phyloP scores from a whole-genome alignment of 2,888 invertebrate genomes.

The Cheilosia pagana region DNA sequence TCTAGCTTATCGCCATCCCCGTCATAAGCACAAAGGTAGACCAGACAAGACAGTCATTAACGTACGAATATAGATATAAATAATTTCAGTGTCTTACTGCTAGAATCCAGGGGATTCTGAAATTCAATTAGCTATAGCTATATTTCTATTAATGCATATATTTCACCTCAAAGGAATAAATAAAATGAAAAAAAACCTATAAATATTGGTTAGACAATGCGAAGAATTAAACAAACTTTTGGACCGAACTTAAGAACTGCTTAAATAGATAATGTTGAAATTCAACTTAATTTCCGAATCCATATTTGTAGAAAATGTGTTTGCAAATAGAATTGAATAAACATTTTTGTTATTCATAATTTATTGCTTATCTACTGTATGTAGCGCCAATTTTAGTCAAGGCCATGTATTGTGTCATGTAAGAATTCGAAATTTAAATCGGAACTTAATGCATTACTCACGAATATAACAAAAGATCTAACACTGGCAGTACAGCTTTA shows the following conservation, averaged over 20 bases:
- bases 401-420: constrained; percentile 24
- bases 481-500: not conserved
- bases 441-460: constrained; percentile 19
- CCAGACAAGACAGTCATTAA: constrained; percentile 1
- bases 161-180: too few species aligned
- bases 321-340: constrained; percentile 1
- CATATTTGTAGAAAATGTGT: not conserved
- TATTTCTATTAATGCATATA: too few species aligned
- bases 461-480: constrained; percentile 22
- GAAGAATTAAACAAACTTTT: too few species aligned
- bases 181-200: too few species aligned
- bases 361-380: constrained; percentile 12
- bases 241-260: too few species aligned
- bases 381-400: constrained; percentile 15
- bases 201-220: too few species aligned
- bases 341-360: not conserved
- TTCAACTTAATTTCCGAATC: constrained; percentile 3
- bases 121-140: too few species aligned
- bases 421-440: constrained; percentile 23
- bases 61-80: not conserved
- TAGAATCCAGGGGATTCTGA: too few species aligned
- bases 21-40: constrained; percentile 36
- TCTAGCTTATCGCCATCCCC: constrained; percentile 44
- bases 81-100: not conserved
- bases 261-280: constrained; percentile 16